A percentile compares a stretch with the other conserved stretches of the same genome.
Evolutionary conservation across 30 jellyfish, hydroid and myxozoan species (phyloP).

Genomic region (Pelagia noctiluca): DNA sequence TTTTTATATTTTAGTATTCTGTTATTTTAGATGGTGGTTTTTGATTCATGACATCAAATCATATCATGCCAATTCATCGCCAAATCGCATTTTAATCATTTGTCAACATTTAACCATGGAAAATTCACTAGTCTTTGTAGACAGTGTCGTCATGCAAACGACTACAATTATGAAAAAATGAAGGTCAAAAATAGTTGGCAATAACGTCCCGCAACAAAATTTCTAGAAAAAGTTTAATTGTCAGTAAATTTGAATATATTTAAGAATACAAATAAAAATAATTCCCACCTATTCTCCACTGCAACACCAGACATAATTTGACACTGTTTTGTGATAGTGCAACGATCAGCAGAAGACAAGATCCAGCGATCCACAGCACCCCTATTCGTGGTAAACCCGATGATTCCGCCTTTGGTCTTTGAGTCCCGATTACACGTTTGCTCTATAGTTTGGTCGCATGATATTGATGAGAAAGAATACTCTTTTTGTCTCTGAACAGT

Average conservation of each 20-base stretch:
- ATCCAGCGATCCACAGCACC: conserved; percentile 62
- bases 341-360: conserved; percentile 32
- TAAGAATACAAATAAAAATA: background rate
- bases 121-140: background rate
- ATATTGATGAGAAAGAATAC: conserved; percentile 54
- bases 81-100: background rate
- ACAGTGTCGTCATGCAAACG: background rate
- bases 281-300: conserved; percentile 20
- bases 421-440: conserved; percentile 69
- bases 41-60: too few relatives aligned
- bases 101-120: background rate
- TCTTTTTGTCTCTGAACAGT: conserved; percentile 63
- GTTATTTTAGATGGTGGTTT: too few relatives aligned
- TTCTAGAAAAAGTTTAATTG: background rate
- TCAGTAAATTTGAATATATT: background rate
- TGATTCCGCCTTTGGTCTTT: conserved; percentile 77
- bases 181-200: background rate
- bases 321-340: conserved; percentile 20
- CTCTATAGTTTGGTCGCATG: conserved; percentile 73
- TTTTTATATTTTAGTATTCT: too few relatives aligned
- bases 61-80: too few relatives aligned
- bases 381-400: conserved; percentile 60
- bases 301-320: conserved; percentile 41
- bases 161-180: background rate
- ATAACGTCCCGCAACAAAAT: background rate